A percentile compares a stretch with the other conserved stretches of the same genome.
Evolutionary conservation across 2,797 vertebrate genomes (phyloP).

Genomic region (Melopsittacus undulatus): DNA sequence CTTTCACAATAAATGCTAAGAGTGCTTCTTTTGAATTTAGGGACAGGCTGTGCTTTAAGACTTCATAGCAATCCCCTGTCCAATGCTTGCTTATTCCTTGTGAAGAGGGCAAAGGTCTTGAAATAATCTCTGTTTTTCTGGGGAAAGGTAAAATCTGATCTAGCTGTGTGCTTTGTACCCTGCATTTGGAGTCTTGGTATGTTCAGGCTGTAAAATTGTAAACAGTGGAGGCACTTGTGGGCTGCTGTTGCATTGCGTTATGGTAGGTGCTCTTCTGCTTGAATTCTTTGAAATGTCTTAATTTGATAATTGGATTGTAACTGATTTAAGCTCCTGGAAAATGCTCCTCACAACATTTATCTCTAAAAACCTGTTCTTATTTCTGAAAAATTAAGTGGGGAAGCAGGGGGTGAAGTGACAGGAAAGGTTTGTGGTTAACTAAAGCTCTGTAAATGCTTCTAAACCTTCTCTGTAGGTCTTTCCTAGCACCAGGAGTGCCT

Average conservation of each 20-base stretch:
- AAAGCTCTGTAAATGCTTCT: not conserved
- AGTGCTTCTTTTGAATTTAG: not conserved
- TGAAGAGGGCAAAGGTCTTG: conserved; percentile 6
- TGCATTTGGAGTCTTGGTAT: not conserved
- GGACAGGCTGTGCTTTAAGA: not conserved
- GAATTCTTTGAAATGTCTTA: not conserved
- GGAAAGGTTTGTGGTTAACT: not conserved
- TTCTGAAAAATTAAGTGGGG: not conserved
- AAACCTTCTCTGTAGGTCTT: not conserved
- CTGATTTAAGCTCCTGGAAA: conserved; percentile 2
- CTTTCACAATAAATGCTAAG: not conserved
- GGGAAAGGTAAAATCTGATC: not conserved
- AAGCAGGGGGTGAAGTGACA: not conserved
- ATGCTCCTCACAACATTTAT: not conserved
- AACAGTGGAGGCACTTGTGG: not conserved
- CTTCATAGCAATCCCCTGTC: not conserved
- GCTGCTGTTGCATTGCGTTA: not conserved
- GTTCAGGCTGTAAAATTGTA: not conserved
- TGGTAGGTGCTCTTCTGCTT: not conserved
- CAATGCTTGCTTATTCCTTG: not conserved
- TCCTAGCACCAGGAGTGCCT: not conserved
- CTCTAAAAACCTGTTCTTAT: not conserved
- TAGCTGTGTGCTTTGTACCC: not conserved
- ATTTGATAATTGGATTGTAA: conserved; percentile 12
- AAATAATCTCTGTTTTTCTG: conserved; percentile 43